These are phyloP conservation scores for Netelia inedita DNA, from an alignment of 2,888 invertebrate species.

Conservation along the genomic window DNA sequence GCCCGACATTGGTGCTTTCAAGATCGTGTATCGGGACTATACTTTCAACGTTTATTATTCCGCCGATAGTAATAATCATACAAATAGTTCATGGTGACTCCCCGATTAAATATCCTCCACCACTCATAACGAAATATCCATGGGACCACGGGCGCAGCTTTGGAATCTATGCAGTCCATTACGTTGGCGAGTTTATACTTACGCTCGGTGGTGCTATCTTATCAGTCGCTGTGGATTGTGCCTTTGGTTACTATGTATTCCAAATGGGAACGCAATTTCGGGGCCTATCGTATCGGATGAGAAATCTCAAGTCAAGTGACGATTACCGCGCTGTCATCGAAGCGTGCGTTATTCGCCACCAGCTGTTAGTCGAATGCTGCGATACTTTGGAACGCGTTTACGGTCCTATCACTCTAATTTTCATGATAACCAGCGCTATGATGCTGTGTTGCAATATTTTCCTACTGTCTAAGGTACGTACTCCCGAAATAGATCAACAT, in stretches of 20 bases:
- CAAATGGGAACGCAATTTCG: slow-evolving; percentile 74
- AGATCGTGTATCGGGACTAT: neutral
- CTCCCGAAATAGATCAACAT: neutral
- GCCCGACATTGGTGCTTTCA: slow-evolving; percentile 4
- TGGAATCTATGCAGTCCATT: slow-evolving; percentile 64
- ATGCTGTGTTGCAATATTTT: slow-evolving; percentile 75
- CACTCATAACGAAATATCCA: slow-evolving; percentile 49
- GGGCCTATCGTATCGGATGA: slow-evolving; percentile 63
- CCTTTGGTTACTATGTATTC: slow-evolving; percentile 74
- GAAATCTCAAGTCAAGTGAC: slow-evolving; percentile 38
- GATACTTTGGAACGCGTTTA: slow-evolving; percentile 71
- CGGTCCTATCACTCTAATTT: slow-evolving; percentile 73
- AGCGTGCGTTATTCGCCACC: slow-evolving; percentile 68
- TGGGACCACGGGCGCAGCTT: slow-evolving; percentile 34
- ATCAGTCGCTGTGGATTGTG: slow-evolving; percentile 70
- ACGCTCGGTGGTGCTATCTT: slow-evolving; percentile 56
- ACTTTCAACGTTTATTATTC: slow-evolving; percentile 18
- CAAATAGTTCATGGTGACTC: slow-evolving; percentile 29
- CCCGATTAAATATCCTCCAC: slow-evolving; percentile 27
- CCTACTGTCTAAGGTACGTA: slow-evolving; percentile 73
- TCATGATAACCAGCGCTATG: slow-evolving; percentile 72
- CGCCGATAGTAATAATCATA: slow-evolving; percentile 28
- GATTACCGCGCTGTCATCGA: slow-evolving; percentile 61
- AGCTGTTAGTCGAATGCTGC: slow-evolving; percentile 63
- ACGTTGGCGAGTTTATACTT: slow-evolving; percentile 61